phyloP scores from a whole-genome alignment of 2,113 vertebrate genomes.

The Callopanchax toddi region DNA sequence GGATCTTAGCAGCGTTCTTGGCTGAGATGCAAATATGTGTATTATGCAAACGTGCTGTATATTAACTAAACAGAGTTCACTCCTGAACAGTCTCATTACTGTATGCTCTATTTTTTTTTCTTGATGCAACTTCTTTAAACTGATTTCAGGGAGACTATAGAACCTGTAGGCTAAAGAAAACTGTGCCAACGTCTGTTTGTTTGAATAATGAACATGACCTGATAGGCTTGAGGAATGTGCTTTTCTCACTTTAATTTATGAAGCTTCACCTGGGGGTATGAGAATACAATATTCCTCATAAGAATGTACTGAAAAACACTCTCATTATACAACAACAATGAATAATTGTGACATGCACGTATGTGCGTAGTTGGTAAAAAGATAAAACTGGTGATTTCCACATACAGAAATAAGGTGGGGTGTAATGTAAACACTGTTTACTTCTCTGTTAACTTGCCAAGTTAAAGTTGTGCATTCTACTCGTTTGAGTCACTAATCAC shows the following conservation, averaged over 20 bases:
- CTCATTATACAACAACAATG: constrained; percentile 33
- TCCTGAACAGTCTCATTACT: constrained; percentile 38
- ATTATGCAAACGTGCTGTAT: constrained; percentile 11
- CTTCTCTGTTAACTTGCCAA: constrained; percentile 48
- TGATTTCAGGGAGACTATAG: constrained; percentile 49
- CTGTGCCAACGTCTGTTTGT: constrained; percentile 64
- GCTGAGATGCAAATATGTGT: constrained; percentile 16
- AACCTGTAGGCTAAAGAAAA: constrained; percentile 51
- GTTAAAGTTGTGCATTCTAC: constrained; percentile 39
- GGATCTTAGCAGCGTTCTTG: constrained; percentile 2
- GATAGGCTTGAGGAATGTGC: constrained; percentile 54
- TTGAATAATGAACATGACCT: constrained; percentile 73
- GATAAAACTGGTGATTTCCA: constrained; percentile 16
- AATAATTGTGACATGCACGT: constrained; percentile 47
- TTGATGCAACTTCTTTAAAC: constrained; percentile 49
- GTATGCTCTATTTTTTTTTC: constrained; percentile 32
- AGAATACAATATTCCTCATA: constrained; percentile 56
- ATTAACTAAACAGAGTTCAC: constrained; percentile 18
- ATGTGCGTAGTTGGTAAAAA: constrained; percentile 23
- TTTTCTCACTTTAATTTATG: constrained; percentile 64
- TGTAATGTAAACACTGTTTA: constrained; percentile 54
- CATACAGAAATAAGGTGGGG: constrained; percentile 1
- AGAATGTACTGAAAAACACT: constrained; percentile 40
- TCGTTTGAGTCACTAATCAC: constrained; percentile 57
- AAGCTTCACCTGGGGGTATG: constrained; percentile 52